These are phyloP conservation scores for Drosophila neonasuta DNA, from an alignment of 2,888 invertebrate species.

Conservation along the genomic window DNA sequence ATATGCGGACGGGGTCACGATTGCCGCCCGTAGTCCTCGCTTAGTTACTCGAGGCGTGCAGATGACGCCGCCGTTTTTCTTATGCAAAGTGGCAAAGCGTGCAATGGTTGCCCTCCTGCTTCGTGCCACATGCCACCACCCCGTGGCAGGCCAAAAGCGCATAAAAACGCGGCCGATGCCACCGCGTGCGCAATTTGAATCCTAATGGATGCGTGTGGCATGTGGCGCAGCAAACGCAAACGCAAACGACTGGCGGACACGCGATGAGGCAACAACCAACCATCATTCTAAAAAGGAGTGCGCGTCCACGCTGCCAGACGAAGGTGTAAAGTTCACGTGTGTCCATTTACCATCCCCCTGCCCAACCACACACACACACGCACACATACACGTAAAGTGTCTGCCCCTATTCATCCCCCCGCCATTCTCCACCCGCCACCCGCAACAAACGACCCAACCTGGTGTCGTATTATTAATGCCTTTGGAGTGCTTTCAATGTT, in stretches of 20 bases:
- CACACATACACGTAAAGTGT: constrained; percentile 13
- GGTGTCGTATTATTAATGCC: constrained; percentile 71
- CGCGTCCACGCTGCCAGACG: constrained; percentile 60
- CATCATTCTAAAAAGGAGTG: constrained; percentile 21
- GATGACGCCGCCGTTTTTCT: constrained; percentile 64
- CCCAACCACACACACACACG: background rate
- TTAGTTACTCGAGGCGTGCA: constrained; percentile 33
- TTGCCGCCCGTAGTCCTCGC: constrained; percentile 1
- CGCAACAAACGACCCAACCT: constrained; percentile 19
- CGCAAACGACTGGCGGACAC: constrained; percentile 70
- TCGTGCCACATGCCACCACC: background rate
- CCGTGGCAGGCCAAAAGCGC: constrained; percentile 45
- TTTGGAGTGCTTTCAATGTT: constrained; percentile 76
- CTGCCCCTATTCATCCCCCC: background rate
- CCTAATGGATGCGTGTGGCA: constrained; percentile 76
- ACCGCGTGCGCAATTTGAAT: constrained; percentile 72
- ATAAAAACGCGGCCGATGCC: constrained; percentile 61
- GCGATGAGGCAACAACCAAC: constrained; percentile 66
- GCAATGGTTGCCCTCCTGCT: constrained; percentile 43
- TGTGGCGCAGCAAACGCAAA: constrained; percentile 61
- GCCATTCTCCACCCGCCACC: background rate
- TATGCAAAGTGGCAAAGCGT: constrained; percentile 78
- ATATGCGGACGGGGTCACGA: constrained; percentile 58
- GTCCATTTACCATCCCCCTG: constrained; percentile 68
- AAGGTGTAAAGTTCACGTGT: constrained; percentile 81